Conservation (phyloP, 2,113 vertebrate genomes). For the Peromyscus maniculatus region DNA sequence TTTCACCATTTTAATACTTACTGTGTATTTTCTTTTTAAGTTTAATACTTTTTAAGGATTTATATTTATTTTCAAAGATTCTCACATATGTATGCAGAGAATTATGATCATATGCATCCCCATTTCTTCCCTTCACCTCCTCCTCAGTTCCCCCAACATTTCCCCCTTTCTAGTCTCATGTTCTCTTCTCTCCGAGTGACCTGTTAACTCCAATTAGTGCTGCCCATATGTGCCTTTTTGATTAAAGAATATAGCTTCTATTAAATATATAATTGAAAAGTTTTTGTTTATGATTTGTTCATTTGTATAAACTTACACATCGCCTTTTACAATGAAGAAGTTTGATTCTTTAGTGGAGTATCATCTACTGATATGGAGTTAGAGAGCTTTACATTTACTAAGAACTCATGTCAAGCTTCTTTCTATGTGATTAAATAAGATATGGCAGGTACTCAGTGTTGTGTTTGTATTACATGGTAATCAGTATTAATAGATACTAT, state of each 20-base stretch:
- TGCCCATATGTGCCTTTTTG: not conserved
- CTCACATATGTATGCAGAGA: not conserved
- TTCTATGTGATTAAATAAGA: conserved; percentile 20
- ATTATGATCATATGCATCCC: not conserved
- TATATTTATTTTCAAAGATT: not conserved
- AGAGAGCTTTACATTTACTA: conserved; percentile 2
- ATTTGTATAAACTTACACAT: conserved; percentile 8
- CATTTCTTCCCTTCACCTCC: not conserved
- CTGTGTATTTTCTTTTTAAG: not conserved
- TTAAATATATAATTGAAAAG: conserved; percentile 19
- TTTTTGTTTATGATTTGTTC: conserved; percentile 32
- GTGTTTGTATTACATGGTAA: not conserved
- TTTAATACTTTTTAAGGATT: not conserved
- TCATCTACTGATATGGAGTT: not conserved
- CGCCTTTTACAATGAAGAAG: not conserved
- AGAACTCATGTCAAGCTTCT: not conserved
- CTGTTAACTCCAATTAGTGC: not conserved
- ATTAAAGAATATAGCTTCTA: conserved; percentile 22
- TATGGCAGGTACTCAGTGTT: not conserved
- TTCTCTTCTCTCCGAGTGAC: not conserved
- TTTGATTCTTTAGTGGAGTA: not conserved
- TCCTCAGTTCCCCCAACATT: not conserved
- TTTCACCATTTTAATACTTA: not conserved
- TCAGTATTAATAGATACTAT: not conserved
- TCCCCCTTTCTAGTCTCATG: not conserved